A percentile compares a stretch with the other conserved stretches of the same genome.
phyloP scores from a whole-genome alignment of 37 sponge, comb jelly and placozoan genomes.

The Ephydatia muelleri region DNA sequence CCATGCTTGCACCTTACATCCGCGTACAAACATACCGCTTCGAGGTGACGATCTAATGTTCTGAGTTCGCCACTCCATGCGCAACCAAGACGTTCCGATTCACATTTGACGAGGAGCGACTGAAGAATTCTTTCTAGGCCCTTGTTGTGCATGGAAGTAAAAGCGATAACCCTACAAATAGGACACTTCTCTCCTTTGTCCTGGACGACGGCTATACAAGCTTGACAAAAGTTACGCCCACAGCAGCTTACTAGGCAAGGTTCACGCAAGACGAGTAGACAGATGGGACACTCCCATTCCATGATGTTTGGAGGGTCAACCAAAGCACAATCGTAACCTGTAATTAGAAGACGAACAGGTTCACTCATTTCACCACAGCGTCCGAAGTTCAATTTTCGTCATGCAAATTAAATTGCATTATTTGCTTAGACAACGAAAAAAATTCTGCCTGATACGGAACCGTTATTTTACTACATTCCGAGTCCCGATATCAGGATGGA shows the following conservation, averaged over 20 bases:
- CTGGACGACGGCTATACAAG: conserved; percentile 25
- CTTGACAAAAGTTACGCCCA: conserved; percentile 49
- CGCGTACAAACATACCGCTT: background rate
- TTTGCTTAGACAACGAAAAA: too few relatives aligned
- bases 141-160: conserved; percentile 35
- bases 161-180: conserved; percentile 20
- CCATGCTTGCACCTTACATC: background rate
- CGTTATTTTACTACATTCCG: too few relatives aligned
- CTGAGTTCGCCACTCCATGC: conserved; percentile 41
- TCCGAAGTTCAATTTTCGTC: too few relatives aligned
- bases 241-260: conserved; percentile 57
- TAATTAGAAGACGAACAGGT: too few relatives aligned
- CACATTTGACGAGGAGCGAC: conserved; percentile 24
- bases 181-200: conserved; percentile 23
- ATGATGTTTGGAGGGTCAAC: conserved; percentile 17
- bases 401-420: too few relatives aligned
- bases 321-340: conserved; percentile 45
- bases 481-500: too few relatives aligned
- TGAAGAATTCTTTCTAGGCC: conserved; percentile 27
- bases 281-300: conserved; percentile 43
- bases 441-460: too few relatives aligned
- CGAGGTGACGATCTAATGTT: conserved; percentile 15
- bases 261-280: conserved; percentile 25
- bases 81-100: conserved; percentile 23
- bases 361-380: too few relatives aligned